Conservation (phyloP, 2,888 invertebrate genomes). For the Mythimna impura region DNA sequence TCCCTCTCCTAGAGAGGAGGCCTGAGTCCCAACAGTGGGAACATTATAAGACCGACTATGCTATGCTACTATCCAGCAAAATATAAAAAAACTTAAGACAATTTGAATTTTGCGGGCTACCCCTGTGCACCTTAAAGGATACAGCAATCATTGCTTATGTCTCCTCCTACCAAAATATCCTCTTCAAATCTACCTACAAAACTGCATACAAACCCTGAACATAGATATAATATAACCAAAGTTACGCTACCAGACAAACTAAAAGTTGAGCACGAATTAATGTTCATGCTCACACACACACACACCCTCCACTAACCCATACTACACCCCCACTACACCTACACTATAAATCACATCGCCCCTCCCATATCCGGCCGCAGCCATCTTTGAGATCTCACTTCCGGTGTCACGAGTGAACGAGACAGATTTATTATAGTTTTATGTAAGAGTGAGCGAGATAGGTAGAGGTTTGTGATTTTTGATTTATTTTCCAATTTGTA, state of each 20-base stretch:
- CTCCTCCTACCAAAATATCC: not conserved
- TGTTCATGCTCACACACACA: conserved; percentile 50
- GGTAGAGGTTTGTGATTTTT: conserved; percentile 70
- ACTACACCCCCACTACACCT: conserved; percentile 67
- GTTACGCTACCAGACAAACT: conserved; percentile 37
- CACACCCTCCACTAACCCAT: conserved; percentile 20
- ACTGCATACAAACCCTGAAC: conserved; percentile 25
- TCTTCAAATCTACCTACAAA: conserved; percentile 10
- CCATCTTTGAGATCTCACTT: conserved; percentile 89
- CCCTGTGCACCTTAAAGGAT: too few species aligned
- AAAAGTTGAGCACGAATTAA: conserved; percentile 64
- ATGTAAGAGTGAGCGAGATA: conserved; percentile 64
- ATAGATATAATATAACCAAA: conserved; percentile 45
- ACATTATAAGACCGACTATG: too few species aligned
- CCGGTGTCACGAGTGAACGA: conserved; percentile 78
- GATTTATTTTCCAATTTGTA: conserved; percentile 57
- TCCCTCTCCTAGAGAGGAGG: too few species aligned
- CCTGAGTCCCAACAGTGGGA: too few species aligned
- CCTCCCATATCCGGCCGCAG: conserved; percentile 88
- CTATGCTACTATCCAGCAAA: too few species aligned
- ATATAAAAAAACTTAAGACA: too few species aligned
- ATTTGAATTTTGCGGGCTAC: too few species aligned
- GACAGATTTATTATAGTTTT: conserved; percentile 71
- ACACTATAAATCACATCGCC: conserved; percentile 87
- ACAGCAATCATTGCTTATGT: not conserved